Base-by-base conservation (phyloP, 2,113 vertebrate genomes). In the Fukomys damarensis region DNA sequence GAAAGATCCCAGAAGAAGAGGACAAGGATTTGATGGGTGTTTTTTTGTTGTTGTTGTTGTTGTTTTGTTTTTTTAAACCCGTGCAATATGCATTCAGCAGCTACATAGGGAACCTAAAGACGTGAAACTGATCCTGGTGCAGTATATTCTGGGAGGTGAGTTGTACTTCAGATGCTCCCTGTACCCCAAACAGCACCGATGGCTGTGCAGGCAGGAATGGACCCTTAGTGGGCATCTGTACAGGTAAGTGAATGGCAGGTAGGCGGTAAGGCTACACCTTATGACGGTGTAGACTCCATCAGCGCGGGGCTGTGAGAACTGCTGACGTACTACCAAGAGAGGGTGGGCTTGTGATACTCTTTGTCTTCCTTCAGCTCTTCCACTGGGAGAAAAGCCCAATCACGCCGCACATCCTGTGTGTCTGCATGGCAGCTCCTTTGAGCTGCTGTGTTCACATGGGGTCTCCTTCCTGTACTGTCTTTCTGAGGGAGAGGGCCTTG, bases 41-140 rank as follows among this genome's bases (percentile, higher is more conserved):
- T n/a, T n/a, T n/a, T n/a, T n/a, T n/a, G n/a, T n/a, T n/a, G n/a
- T n/a, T n/a, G n/a, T n/a, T n/a, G n/a, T n/a, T n/a, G n/a, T n/a
- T 1, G 49, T 76, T 46, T 76, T 0, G 30, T 9, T 61, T 41
- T 63, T 2, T 66, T 38, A n/a, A n/a, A n/a, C 19, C n/a, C 13
- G 11, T 5, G 5, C 17, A 54, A 8, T 6, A 3, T 0, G 0
- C 16, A 16, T 28, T 16, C 32, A n/a, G n/a, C 43, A 56, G 24
- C 12, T 26, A 7, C 30, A 4, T 10, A n/a, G 80, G 32, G 20
- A 54, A 20, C 16, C 0, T 49, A 26, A 35, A 17, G 38, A 46
- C 54, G 59, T 30, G 68, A 41, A 65, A 24, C 7, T 5, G 12
- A 82, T 20, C 12, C 65, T 65, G 38, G 41, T 43, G 46, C 41